phyloP scores from a whole-genome alignment of 1,140 invertebrate species.

The Cydia amplana region DNA sequence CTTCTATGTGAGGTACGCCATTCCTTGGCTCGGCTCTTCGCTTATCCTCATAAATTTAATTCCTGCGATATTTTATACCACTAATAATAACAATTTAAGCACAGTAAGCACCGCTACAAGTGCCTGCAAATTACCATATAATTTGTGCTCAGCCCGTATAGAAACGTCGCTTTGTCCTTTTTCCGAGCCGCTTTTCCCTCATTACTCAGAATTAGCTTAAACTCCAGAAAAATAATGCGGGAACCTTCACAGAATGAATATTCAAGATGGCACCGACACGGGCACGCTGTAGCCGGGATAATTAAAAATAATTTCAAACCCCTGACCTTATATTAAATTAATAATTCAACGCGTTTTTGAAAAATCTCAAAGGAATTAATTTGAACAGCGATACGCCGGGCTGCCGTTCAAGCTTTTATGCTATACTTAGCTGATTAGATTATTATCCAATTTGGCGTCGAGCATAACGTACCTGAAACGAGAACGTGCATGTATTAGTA shows the following conservation, averaged over 20 bases:
- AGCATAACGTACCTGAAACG: background rate
- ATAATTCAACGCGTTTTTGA: conserved; percentile 41
- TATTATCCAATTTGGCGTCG: background rate
- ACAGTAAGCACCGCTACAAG: background rate
- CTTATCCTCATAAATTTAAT: no score
- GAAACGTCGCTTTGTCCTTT: background rate
- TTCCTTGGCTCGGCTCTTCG: no score
- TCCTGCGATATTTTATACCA: no score
- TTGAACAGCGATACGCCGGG: background rate
- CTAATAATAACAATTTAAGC: background rate
- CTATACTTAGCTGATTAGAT: conserved; percentile 3
- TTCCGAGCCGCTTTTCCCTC: conserved; percentile 31
- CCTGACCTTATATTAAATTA: conserved; percentile 49
- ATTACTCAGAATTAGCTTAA: conserved; percentile 61
- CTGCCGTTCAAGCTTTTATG: background rate
- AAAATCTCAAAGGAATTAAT: conserved; percentile 24
- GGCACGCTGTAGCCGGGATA: conserved; percentile 41
- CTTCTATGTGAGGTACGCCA: no score
- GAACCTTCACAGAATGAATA: conserved; percentile 54
- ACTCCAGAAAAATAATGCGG: conserved; percentile 54
- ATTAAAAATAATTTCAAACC: conserved; percentile 64
- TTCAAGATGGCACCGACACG: conserved; percentile 46
- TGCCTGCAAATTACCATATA: conserved; percentile 37
- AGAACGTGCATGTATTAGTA: background rate
- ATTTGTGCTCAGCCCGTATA: conserved; percentile 37